Evolutionary conservation across 1,140 invertebrate genomes (phyloP), one percentile per base, ranked within the genome.

Genomic region (Goniozus legneri): DNA sequence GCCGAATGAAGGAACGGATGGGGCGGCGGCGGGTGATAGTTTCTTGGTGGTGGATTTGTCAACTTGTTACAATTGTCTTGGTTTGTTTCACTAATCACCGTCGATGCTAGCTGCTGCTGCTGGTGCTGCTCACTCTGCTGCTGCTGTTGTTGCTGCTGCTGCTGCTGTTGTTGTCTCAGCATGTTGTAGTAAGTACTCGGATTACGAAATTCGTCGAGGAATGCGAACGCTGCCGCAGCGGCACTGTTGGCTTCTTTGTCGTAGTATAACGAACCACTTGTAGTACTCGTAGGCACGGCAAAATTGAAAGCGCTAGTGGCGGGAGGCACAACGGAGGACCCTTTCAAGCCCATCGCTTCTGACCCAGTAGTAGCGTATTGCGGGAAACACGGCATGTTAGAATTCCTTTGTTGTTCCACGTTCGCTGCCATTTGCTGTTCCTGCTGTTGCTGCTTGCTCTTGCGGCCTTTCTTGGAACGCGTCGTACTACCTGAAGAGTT

Each of bases 1-100:
- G 71, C 58, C 12, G 71, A 64, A 43, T 76, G 72, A 19, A 76
- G 58, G 44, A 76, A 76, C 14, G 73, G 65, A 55, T 76, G 71
- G 2, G 69, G 64, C 35, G 69, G 52, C 15, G 70, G 48, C n/a
- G n/a, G n/a, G n/a, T n/a, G n/a, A 54, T 73, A 76, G 43, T 72
- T 75, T 18, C 71, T 60, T 0, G 63, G 46, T 7, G 67, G 52
- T 52, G 73, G 71, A 50, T 65, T 71, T 36, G 51, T 67, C 8
- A 74, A 43, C 43, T 75, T 75, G 46, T 73, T 75, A 8, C 68
- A 68, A 2, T 58, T 52, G 41, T 70, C 65, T 20, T 70, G 68
- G 2, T 57, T 42, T 0, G 66, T 50, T 1, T 67, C 60, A 8
- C 62, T 49, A 1, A 58, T 58, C 2, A 55, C 45, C 19, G 56